Percentiles rank a stretch among this genome's conserved stretches.
These are phyloP conservation scores for Brachionus paranguensis DNA, from an alignment of 1,140 invertebrate species.

Conservation along the genomic window DNA sequence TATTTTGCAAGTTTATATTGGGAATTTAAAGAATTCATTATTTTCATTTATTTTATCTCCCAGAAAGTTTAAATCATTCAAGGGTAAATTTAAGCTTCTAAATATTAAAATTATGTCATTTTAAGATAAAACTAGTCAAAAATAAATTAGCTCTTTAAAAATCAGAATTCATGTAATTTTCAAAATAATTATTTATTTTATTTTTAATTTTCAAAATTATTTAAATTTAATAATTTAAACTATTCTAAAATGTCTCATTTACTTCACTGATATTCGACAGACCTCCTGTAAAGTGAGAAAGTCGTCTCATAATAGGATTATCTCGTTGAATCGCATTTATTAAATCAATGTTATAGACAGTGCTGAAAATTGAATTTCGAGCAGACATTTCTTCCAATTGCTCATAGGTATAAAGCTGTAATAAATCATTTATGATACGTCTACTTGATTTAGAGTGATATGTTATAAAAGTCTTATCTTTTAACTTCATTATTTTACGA, in stretches of 20 bases:
- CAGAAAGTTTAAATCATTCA: too few relatives aligned
- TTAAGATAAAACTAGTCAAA: too few relatives aligned
- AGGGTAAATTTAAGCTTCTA: too few relatives aligned
- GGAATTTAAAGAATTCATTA: too few relatives aligned
- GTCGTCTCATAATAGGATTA: background rate
- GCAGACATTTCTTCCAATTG: background rate
- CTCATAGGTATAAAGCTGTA: background rate
- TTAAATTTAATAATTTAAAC: too few relatives aligned
- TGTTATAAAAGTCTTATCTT: background rate
- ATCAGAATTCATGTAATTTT: too few relatives aligned
- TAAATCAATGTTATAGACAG: background rate
- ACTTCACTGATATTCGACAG: background rate
- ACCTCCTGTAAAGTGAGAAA: background rate
- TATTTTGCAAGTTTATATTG: too few relatives aligned
- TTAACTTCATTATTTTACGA: background rate
- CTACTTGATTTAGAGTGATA: background rate
- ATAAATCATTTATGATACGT: background rate
- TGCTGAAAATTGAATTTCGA: background rate
- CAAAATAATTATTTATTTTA: too few relatives aligned
- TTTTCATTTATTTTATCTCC: too few relatives aligned
- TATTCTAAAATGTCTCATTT: background rate
- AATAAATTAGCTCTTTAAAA: too few relatives aligned
- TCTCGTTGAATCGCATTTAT: background rate
- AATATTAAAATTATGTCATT: too few relatives aligned
- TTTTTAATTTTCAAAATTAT: too few relatives aligned